Conservation (phyloP, 2,113 vertebrate species). For the Smithornis capensis region DNA sequence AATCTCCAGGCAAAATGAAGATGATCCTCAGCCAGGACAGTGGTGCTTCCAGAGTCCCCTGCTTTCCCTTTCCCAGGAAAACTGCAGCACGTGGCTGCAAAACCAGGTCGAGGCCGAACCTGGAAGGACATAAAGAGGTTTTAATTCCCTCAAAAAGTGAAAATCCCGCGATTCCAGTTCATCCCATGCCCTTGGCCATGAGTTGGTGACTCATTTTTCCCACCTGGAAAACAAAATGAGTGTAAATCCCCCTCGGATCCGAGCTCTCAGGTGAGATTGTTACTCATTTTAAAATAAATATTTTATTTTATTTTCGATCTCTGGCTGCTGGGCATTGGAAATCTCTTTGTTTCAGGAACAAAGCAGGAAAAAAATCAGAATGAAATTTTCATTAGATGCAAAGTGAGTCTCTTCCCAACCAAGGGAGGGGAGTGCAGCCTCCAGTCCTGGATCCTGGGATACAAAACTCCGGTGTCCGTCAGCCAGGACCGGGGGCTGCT, state of each 20-base stretch:
- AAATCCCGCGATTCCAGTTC: neutral
- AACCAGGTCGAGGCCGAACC: neutral
- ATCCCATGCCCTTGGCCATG: neutral
- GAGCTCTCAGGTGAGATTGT: neutral
- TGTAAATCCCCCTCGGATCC: neutral
- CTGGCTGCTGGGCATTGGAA: neutral
- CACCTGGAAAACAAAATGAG: neutral
- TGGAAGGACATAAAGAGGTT: neutral
- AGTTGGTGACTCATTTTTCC: neutral
- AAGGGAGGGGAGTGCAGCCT: accelerated
- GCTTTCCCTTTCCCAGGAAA: neutral
- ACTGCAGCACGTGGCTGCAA: neutral
- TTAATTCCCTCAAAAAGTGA: neutral
- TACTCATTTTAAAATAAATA: neutral
- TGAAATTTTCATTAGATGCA: neutral
- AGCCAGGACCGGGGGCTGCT: neutral
- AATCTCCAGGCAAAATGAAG: neutral
- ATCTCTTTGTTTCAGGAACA: neutral
- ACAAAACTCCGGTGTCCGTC: neutral
- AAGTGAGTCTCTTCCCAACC: neutral
- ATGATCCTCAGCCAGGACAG: neutral
- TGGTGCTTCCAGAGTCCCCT: neutral
- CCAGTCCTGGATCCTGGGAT: neutral
- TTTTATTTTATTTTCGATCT: neutral
- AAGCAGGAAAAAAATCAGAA: neutral